Base-by-base conservation (phyloP, 2,888 invertebrate genomes). In the Pedicia rivosa region DNA sequence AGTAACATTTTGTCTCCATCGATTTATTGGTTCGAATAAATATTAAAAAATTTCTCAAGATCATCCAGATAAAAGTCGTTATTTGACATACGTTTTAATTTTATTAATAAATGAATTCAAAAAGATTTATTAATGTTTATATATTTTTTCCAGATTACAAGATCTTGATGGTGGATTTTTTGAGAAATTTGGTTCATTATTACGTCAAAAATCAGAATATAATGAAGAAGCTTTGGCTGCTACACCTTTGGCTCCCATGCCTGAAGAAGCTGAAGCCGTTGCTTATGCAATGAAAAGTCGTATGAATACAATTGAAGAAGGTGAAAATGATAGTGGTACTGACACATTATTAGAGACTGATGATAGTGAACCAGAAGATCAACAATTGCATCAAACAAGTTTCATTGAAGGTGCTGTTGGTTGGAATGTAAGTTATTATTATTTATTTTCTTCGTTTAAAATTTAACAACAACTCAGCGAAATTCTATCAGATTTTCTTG, bases 161-260 rank as follows among this genome's bases (percentile, higher is more conserved):
- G 78, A 82, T 62, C 68, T 78, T 13, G 84, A 84, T 56, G 81
- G 78, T 47, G 78, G 82, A 35, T 84, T 84, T 59, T 84, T 86
- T 54, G 84, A 84, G 56, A 79, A 78, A 51, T 80, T 84, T 48
- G 83, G 83, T 1, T 76, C 78, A 0, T 64, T 82, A 35, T 59
- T 84, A 38, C 69, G 71, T 36, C 76, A 77, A 52, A 67, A 64
- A 43, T 73, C 71, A 1, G 69, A 69, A 16, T 53, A 64, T 36
- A 64, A 66, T 42, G 69, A 76, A 44, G 54, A 57, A 20, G 52
- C 54, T 26, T 38, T 41, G 27, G 42, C 51, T 14, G 57, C 66
- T 2, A 68, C 68, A 8, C 67, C 70, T 0, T 50, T 71, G 37
- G 69, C 70, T 8, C 67, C 70, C 6, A 46, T 51, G 37, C 50